Base-by-base conservation (phyloP, 2,888 invertebrate genomes). In the Epistrophella euchroma region DNA sequence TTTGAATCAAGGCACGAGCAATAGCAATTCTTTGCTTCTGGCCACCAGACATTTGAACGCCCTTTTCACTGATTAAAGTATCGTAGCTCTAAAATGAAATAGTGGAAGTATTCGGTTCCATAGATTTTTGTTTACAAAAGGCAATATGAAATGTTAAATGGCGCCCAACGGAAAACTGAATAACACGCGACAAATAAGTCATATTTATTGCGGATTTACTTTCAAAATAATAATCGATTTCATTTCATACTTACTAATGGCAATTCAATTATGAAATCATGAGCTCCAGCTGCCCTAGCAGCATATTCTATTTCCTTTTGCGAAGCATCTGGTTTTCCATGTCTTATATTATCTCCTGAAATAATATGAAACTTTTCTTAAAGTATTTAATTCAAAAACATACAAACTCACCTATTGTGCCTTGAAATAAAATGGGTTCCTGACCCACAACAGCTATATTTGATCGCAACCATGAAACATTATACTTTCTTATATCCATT, bases 401-500 rank as follows among this genome's bases (percentile, higher is more conserved):
- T 15, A 13, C 4, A 13, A 25, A 55, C 28, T 28, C 66, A 90
- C 90, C 90, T 37, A 98, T 97, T 28, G 95, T 95, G 7, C 96
- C 95, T 89, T 96, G 96, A 91, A 98, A 98, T 4, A 98, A 93
- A 13, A 96, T 95, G 0, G 97, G 97, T 88, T 98, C 97, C 91
- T 98, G 97, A 0, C 97, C 96, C 2, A 98, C 97, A 7, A 97
- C 94, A 0, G 97, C 97, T 74, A 97, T 96, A 89, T 96, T 95
- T 40, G 94, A 94, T 66, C 97, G 93, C 37, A 96, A 91, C 94
- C 96, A 96, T 6, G 94, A 92, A 5, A 97, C 94, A 91, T 97
- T 96, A 81, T 97, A 91, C 73, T 94, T 93, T 25, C 94, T 93
- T 45, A 97, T 92, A 90, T 97, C 95, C 50, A 94, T 90, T 0